Evolutionary conservation across 2,888 invertebrate genomes (phyloP).

Genomic region (Halictus quadricinctus): DNA sequence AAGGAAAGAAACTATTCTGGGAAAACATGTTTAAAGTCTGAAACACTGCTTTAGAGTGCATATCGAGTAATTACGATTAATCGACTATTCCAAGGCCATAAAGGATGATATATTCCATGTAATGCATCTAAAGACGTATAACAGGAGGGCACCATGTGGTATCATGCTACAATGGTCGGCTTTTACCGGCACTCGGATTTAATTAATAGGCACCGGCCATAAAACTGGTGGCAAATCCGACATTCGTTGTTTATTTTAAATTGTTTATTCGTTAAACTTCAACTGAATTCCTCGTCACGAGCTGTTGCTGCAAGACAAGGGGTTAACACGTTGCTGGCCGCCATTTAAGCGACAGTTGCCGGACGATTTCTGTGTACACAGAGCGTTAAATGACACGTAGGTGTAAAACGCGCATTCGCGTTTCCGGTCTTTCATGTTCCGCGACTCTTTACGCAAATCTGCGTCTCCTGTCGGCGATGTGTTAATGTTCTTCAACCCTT

Average conservation of each 20-base stretch:
- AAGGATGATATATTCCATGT: slow-evolving; percentile 5
- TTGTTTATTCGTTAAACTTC: neutral
- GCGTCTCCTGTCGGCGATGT: slow-evolving; percentile 9
- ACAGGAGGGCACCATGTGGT: neutral
- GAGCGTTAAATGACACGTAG: slow-evolving; percentile 14
- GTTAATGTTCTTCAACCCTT: slow-evolving; percentile 15
- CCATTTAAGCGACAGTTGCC: slow-evolving; percentile 3
- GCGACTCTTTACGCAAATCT: slow-evolving; percentile 6
- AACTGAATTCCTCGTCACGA: neutral
- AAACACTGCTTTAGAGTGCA: neutral
- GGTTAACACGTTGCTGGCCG: neutral
- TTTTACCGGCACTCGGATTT: neutral
- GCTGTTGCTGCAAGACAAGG: neutral
- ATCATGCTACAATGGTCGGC: neutral
- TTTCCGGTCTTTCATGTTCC: slow-evolving; percentile 14
- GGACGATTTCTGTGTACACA: slow-evolving; percentile 8
- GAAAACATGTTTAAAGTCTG: neutral
- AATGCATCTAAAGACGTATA: slow-evolving; percentile 2
- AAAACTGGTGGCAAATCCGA: neutral
- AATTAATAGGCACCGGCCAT: neutral
- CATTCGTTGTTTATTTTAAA: too few species aligned
- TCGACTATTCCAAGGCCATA: too few species aligned
- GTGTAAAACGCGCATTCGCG: slow-evolving; percentile 11
- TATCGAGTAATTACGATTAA: neutral
- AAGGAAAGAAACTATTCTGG: neutral